Base-by-base conservation (phyloP, 2,113 vertebrate genomes). In the Cyprinodon tularosa region DNA sequence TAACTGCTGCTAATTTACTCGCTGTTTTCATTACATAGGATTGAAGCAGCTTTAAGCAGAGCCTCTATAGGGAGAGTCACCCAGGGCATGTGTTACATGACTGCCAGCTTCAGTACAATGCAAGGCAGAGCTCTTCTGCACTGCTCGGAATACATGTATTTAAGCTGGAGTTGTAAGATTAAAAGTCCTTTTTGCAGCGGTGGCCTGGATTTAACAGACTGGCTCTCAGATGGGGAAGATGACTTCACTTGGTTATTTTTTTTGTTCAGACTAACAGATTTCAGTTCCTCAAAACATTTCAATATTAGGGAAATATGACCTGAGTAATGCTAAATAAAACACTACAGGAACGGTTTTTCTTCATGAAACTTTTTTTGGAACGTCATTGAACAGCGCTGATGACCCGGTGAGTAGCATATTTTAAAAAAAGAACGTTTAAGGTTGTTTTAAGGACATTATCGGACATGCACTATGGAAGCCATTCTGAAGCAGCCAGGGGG, bases 1-100 rank as follows among this genome's bases (percentile, higher is more conserved):
- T 91, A 91, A 88, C 83, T 83, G 71, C 75, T 40, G 76, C 84
- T 82, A 84, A 88, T 86, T 90, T 89, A 89, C 79, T 77, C 84
- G 62, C 76, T 1, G 42, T 81, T 90, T 89, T 86, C 88, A 91
- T 89, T 86, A 84, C 73, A 44, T 39, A 47, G 81, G 85, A 89
- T 92, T 91, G 91, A 72, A 87, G 76, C 79, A 77, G 45, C 67
- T 63, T 77, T 80, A 65, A 72, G 76, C 72, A 81, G 71, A 75
- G 72, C 53, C 42, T 45, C 70, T 62, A 76, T 29, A 74, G 71
- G 76, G 62, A 44, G 67, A 81, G 71, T 62, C 38, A 9, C 45
- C 71, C 62, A 39, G 78, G 63, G 74, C 81, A 72, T 29, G 59
- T 40, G 69, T 44, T 75, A 73, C 80, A 74, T 14, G 74, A 63